Evolutionary conservation across 1,140 invertebrate genomes (phyloP), one percentile per base, ranked within the genome.

Genomic region (Drosophila tsacasi): DNA sequence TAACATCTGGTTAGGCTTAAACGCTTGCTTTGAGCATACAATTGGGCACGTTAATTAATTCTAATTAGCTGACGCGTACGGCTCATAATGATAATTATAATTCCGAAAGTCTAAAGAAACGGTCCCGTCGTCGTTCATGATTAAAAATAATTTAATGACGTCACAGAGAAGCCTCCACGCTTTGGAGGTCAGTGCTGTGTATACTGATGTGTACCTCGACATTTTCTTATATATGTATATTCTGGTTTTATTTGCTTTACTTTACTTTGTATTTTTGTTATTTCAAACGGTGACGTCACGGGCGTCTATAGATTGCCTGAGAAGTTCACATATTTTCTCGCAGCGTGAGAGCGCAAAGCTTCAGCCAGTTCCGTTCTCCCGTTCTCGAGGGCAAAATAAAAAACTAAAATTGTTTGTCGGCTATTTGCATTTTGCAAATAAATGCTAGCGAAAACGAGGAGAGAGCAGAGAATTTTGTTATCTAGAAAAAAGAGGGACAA

Each of bases 91-190:
- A 57, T 58, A 72, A 72, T 66, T 63, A 66, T 76, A 85, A 85
- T 77, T 81, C 64, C 50, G 37, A 54, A 65, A 74, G 54, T 12
- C 9, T n/a, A 55, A 19, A 40, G 17, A 65, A 50, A 40, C 57
- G 64, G 25, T 30, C 4, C 27, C 60, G 42, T 40, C 79, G 66
- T 42, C 80, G 66, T 44, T 66, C 61, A 87, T 81, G 61, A 78
- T 81, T 87, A 87, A 62, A 89, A 89, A 83, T 87, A 87, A 78
- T 77, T 75, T 49, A 73, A 71, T 87, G 83, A 87, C 83, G 83
- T 87, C 84, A 87, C 77, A 25, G 25, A 47, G 25, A 44, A 57
- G 65, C 49, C 42, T 25, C 32, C 30, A 40, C 46, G 23, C 27
- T 76, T 78, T 78, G 75, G 76, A 78, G 76, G 76, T 78, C 76